These are phyloP conservation scores for Potorous gilbertii DNA, from an alignment of 2,797 vertebrate genomes.

Conservation along the genomic window DNA sequence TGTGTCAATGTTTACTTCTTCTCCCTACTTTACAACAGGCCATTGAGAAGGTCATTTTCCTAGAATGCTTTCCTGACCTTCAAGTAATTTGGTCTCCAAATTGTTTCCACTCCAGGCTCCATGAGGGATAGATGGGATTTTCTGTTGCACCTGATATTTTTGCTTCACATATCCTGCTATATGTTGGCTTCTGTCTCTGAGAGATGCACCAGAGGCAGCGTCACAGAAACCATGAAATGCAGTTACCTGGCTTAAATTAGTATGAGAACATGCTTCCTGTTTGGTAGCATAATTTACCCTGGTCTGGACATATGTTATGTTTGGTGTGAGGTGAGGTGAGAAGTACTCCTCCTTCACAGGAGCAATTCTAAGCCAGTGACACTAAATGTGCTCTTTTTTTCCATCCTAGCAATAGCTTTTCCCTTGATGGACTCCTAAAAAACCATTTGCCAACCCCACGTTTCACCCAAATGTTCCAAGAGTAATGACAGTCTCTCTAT, in stretches of 20 bases:
- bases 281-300: not conserved
- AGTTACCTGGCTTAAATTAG: not conserved
- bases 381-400: not conserved
- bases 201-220: not conserved
- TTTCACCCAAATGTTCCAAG: not conserved
- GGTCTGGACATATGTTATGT: not conserved
- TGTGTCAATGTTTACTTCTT: not conserved
- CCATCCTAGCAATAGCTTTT: not conserved
- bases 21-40: not conserved
- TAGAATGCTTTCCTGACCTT: not conserved
- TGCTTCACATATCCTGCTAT: not conserved
- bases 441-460: not conserved
- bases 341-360: not conserved
- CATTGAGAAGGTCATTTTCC: not conserved
- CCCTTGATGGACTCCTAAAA: not conserved
- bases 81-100: not conserved
- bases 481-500: slow-evolving; percentile 6
- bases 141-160: not conserved
- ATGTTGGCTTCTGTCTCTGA: not conserved
- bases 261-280: not conserved
- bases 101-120: not conserved
- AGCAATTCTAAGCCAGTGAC: not conserved
- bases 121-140: not conserved
- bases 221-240: not conserved
- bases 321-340: not conserved